Base-by-base conservation (phyloP, 2,797 vertebrate genomes). In the Eulemur rubriventer region DNA sequence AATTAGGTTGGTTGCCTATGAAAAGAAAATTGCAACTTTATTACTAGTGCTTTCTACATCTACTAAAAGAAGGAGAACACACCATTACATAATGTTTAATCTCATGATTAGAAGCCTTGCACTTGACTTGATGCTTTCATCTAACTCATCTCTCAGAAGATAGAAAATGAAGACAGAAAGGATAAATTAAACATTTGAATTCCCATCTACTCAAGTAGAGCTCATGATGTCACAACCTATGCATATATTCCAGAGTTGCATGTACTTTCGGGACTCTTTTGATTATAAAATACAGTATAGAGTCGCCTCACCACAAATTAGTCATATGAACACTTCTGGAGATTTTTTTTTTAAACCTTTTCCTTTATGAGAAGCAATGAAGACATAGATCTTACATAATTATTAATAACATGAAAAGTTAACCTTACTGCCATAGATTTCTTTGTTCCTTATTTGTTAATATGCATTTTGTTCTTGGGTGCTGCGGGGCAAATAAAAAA, bases 71-170 rank as follows among this genome's bases (percentile, higher is more conserved):
- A 35, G 4, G n/a, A 87, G 14, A 90, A 50, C 5, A 52, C 61
- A 33, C 10, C 20, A 30, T 83, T 41, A 55, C 2, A 72, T 43
- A 79, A 67, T n/a, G 4, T 48, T 50, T 85, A 70, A 89, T 89
- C 30, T 57, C 41, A n/a, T 78, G 22, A 4, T 33, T 73, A 79
- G 33, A 82, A 80, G 33, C 7, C 6, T 69, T 73, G 26, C 8
- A 67, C 48, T 86, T 87, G 48, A 63, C 48, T 18, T 90, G 87
- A 89, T 83, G 14, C 35, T 52, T 84, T 80, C 13, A 20, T 93
- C 48, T 90, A 87, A 90, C 35, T 92, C 17, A 73, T 67, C 67
- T 94, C 28, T 96, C 52, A 35, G 65, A 50, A 72, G n/a, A 89
- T 17, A 92, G 18, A 61, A 76, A 69, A 67, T 76, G 55, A 46